A percentile compares a stretch with the other conserved stretches of the same genome.
Evolutionary conservation across 2,888 invertebrate species (phyloP).

Genomic region (Hermodice carunculata): DNA sequence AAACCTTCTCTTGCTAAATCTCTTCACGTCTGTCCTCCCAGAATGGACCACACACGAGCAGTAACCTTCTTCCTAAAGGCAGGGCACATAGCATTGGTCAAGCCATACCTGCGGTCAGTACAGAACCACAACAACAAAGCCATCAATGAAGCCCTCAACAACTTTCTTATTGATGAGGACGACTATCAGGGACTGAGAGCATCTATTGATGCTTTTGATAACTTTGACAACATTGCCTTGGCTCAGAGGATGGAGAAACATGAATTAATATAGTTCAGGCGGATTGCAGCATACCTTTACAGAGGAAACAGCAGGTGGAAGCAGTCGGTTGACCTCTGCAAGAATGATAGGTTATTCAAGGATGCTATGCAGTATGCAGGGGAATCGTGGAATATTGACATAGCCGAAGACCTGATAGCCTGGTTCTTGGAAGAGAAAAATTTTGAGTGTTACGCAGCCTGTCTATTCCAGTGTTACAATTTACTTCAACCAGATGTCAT

Average conservation of each 20-base stretch:
- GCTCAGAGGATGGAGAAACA: constrained; percentile 98
- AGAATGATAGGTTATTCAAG: constrained; percentile 96
- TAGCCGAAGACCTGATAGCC: constrained; percentile 97
- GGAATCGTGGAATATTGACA: constrained; percentile 95
- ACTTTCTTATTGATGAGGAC: constrained; percentile 95
- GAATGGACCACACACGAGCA: constrained; percentile 96
- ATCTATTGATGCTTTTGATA: constrained; percentile 99
- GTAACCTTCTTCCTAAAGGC: constrained; percentile 77
- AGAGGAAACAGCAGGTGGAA: constrained; percentile 99
- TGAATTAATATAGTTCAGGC: constrained; percentile 97
- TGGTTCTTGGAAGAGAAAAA: constrained; percentile 98
- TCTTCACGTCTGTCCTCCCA: too few species aligned
- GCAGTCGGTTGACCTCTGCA: constrained; percentile 99
- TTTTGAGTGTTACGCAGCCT: constrained; percentile 97
- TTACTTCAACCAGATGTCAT: constrained; percentile 98
- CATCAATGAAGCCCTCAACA: constrained; percentile 98
- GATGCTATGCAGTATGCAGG: constrained; percentile 99
- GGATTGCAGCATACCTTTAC: constrained; percentile 99
- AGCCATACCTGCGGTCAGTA: constrained; percentile 97
- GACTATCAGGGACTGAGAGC: constrained; percentile 88
- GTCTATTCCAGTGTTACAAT: constrained; percentile 98
- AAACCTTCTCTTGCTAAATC: too few species aligned
- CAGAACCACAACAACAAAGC: constrained; percentile 99
- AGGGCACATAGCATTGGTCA: constrained; percentile 95
- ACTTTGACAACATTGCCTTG: constrained; percentile 98